phyloP scores from a whole-genome alignment of 2,113 vertebrate species.

The Micromys minutus region DNA sequence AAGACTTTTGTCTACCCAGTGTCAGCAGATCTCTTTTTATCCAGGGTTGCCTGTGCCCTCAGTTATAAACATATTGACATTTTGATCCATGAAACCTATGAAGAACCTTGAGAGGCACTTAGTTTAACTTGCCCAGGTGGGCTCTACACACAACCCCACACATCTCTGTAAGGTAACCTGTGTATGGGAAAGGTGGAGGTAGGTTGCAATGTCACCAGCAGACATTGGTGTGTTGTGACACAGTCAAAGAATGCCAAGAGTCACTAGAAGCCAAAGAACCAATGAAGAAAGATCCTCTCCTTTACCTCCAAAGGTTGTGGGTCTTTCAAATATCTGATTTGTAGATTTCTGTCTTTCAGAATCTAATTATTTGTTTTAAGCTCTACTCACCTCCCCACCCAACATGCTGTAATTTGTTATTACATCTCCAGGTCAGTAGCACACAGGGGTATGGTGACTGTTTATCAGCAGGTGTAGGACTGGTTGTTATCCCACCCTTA shows the following conservation, averaged over 20 bases:
- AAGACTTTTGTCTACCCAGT: accelerated
- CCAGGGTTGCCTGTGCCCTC: not conserved
- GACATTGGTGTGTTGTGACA: no score
- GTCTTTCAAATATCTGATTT: not conserved
- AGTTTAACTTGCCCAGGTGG: not conserved
- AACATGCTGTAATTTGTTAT: not conserved
- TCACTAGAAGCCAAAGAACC: not conserved
- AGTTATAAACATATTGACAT: no score
- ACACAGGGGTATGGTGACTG: not conserved
- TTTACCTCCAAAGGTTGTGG: not conserved
- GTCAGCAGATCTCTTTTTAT: accelerated
- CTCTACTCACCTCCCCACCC: not conserved
- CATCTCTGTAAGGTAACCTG: not conserved
- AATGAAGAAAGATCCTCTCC: not conserved
- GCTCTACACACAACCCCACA: no score
- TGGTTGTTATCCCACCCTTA: not conserved
- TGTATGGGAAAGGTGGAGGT: not conserved
- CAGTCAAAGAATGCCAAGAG: not conserved
- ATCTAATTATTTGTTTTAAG: not conserved
- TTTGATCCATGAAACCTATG: not conserved
- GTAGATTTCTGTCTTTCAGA: not conserved
- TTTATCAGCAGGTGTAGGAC: not conserved
- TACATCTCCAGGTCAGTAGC: no score
- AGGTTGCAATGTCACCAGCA: not conserved
- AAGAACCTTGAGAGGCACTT: not conserved